Base-by-base conservation (phyloP, 2,797 vertebrate genomes). In the Parauchenoglanis ngamensis region DNA sequence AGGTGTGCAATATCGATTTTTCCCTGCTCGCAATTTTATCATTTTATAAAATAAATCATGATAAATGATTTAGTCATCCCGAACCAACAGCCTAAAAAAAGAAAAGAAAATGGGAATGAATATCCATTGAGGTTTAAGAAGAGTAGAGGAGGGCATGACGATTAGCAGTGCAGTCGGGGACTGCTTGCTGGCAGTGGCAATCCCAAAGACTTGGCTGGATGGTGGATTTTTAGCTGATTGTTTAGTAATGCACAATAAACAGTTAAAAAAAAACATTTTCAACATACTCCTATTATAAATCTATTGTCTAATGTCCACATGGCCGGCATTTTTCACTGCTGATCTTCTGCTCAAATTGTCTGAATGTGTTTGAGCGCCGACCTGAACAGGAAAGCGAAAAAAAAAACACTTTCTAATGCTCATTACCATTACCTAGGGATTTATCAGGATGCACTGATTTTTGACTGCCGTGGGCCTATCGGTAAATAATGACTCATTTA, bases 1-100 rank as follows among this genome's bases (percentile, higher is more conserved):
- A 31, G 56, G 35, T 25, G 54, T 61, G 77, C 54, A 40, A 80
- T 80, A 59, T 61, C 15, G 54, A 80, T 40, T 44, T 80, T 77
- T 76, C 35, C 11, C 12, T 40, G 54, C 54, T 23, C 10, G 21
- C 54, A 79, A 23, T 56, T 56, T 56, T 31, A 31, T n/a, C 75
- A 56, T 77, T 77, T 54, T 77, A 77, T 56, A 77, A 54, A 56
- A 77, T 56, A 77, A 31, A 31, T 31, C 10, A 28, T 52, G 52
- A 78, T 78, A 56, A 49, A 49, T 49, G n/a, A 56, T 56, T 78
- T 78, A 78, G 56, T 78, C 15, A 25, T 35, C 2, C 15, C 31
- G 49, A 78, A 78, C n/a, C 49, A 56, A 31, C 28, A 56, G 75
- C 52, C n/a, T 54, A 10, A 54, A n/a, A 40, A 44, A 23, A 72